These are phyloP conservation scores for Temnothorax rugatulus DNA, from an alignment of 2,888 invertebrate genomes.

Conservation along the genomic window DNA sequence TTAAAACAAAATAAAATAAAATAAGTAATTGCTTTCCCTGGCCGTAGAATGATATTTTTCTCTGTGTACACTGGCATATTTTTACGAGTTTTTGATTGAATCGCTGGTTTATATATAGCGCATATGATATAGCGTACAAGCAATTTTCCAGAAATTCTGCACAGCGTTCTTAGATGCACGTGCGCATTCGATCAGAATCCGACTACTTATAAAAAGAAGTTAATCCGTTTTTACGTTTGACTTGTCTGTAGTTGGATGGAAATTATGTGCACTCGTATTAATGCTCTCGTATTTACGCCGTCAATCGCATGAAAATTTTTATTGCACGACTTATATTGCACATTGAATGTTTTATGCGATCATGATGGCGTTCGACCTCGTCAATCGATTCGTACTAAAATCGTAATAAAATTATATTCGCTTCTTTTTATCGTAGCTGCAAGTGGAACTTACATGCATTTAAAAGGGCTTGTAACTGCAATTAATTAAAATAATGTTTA, in stretches of 20 bases:
- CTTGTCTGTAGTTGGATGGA: neutral
- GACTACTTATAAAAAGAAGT: neutral
- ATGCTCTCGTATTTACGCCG: constrained; percentile 10
- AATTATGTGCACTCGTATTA: constrained; percentile 28
- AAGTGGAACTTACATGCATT: neutral
- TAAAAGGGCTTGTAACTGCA: neutral
- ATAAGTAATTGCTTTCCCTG: too few species aligned
- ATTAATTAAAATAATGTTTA: neutral
- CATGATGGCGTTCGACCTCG: neutral
- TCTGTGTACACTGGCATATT: neutral
- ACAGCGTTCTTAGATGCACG: constrained; percentile 29
- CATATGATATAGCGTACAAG: neutral
- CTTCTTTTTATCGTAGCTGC: neutral
- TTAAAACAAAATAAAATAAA: too few species aligned
- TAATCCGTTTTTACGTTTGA: constrained; percentile 6
- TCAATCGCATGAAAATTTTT: constrained; percentile 27
- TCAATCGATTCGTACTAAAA: constrained; percentile 19
- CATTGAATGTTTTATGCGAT: constrained; percentile 22
- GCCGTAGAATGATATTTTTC: too few species aligned
- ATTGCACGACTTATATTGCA: constrained; percentile 10
- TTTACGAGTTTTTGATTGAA: neutral
- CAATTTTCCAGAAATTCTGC: constrained; percentile 20
- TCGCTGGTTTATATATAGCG: neutral
- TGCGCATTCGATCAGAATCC: constrained; percentile 11
- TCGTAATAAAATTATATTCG: constrained; percentile 12